phyloP scores from a whole-genome alignment of 2,113 vertebrate species.

The Eudyptes chrysolophus region DNA sequence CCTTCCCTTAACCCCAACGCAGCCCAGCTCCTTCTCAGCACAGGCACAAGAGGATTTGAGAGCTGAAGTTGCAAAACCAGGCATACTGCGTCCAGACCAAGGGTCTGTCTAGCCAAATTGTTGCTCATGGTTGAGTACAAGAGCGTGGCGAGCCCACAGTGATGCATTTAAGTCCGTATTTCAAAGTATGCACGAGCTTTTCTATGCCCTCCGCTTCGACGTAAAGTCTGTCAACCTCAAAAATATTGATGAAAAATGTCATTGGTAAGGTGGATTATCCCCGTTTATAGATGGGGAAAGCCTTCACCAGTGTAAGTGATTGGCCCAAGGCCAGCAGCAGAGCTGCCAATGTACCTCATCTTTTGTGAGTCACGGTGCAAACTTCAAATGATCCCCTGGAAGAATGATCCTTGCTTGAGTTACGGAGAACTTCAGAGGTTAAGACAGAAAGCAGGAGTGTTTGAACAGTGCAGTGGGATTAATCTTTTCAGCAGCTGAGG shows the following conservation, averaged over 20 bases:
- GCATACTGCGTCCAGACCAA: accelerated
- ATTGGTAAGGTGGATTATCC: background rate
- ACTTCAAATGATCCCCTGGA: background rate
- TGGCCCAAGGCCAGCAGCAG: background rate
- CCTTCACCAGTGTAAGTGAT: background rate
- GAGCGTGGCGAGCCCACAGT: background rate
- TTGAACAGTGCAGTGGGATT: background rate
- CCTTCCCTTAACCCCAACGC: background rate
- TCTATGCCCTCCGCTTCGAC: accelerated
- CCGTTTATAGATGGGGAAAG: background rate
- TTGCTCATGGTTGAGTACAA: background rate
- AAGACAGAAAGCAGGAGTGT: background rate
- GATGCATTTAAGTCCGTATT: background rate
- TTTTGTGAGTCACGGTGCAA: background rate
- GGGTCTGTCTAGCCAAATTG: background rate
- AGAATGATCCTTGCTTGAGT: background rate
- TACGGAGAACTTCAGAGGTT: background rate
- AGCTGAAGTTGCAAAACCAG: background rate
- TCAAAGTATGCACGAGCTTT: background rate
- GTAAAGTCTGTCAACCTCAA: background rate
- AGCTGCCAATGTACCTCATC: background rate
- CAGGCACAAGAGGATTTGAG: background rate
- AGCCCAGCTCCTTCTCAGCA: background rate
- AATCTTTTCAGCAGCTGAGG: background rate
- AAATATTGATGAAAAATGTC: background rate